Evolutionary conservation across 23 tunicate species (phyloP), one percentile per base, ranked within the genome.

Genomic region (Trididemnum clinides): DNA sequence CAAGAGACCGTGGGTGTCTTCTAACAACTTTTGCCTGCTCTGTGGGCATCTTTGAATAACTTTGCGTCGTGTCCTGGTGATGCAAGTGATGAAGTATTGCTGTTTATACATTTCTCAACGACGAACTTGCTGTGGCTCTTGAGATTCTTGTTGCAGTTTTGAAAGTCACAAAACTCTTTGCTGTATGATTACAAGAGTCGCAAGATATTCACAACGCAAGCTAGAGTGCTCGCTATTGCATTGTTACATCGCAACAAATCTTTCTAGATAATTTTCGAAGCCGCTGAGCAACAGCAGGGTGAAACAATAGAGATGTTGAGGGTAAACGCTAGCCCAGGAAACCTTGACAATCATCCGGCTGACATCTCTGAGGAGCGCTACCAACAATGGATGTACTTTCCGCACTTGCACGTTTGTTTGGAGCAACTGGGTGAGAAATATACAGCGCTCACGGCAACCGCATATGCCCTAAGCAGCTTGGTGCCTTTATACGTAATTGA

Each of bases 391-490:
- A 44, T 44, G 54, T 44, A 44, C 69, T 59, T 59, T 59, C 26
- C 69, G 27, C 21, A 21, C 69, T 59, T 18, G 69, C 26, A 59
- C 69, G 69, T 12, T 59, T 59, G 69, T 59, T 59, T 59, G 21
- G 69, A 59, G 69, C 69, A 59, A 59, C 54, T 44, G 15, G 12
- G 15, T 15, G 54, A 44, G 54, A 44, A 7, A 15, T 44, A 7
- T 15, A 44, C 54, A 7, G 54, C 54, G 54, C 54, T 7, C 54
- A 10, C 54, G 10, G 54, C 54, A 44, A 44, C 12, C 27, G 69
- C 27, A 15, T 59, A 59, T 59, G 69, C 27, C 26, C 69, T 59
- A 59, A 59, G 69, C 69, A 59, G 27, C 69, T 59, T 59, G 69
- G 26, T 59, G 27, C 27, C 69, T 21, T 19, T 26, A 4, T 59